Base-by-base conservation (phyloP, 2,888 invertebrate species). In the Meloe dianella region DNA sequence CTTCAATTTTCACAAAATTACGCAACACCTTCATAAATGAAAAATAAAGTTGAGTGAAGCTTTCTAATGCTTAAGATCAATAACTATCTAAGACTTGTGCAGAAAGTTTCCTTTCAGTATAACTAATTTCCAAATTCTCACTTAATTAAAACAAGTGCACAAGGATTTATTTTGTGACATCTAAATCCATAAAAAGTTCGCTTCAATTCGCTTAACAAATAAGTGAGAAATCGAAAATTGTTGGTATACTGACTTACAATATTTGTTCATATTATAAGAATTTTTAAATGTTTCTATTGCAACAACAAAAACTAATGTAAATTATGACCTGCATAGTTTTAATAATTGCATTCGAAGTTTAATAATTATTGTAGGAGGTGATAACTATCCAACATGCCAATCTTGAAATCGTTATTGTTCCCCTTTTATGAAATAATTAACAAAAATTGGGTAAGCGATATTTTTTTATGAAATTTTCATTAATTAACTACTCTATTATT, bases 271-370 rank as follows among this genome's bases (percentile, higher is more conserved):
- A 32, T 38, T 38, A 35, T 30, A 24, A 27, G 14, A 27, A 54
- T 27, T 14, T 14, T 2, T n/a, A 7, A 27, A 14, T 27, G 47
- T 47, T 41, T 20, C 10, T 17, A 41, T 41, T 41, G 20, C 20
- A 20, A 20, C 6, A 20, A 20, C 17, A n/a, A 41, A 51, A 22
- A 10, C 6, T 10, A 41, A 54, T 54, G 54, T 27, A 54, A 54
- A 54, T 54, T 54, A 54, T 54, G 54, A 54, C 54, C 54, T 54
- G 54, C 54, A 54, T 54, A 54, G 54, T 54, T 54, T 24, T 5
- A 27, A 27, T 54, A 27, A 54, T 27, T 54, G 14, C n/a, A 14
- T 54, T 27, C 54, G n/a, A 12, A 27, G 22, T 12, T 54, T 54
- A n/a, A 54, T 54, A 24, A 54, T 22, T 5, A 51, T 27, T n/a